Conservation (phyloP, 2,113 vertebrate genomes). For the Chionis minor region DNA sequence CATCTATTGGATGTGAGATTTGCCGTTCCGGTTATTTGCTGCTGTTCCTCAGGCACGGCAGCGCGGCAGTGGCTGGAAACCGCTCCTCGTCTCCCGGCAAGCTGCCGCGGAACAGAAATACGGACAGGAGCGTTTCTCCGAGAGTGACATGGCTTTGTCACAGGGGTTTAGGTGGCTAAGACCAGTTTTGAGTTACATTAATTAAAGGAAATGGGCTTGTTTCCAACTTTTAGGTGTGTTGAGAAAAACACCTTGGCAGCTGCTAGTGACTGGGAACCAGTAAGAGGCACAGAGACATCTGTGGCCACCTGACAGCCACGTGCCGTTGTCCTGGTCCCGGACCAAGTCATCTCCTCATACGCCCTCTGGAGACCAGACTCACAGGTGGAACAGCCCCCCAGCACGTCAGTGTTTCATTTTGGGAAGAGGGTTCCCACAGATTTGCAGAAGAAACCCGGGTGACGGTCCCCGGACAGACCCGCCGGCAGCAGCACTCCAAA, state of each 20-base stretch:
- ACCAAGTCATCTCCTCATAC: neutral
- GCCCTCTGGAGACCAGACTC: neutral
- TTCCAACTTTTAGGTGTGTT: neutral
- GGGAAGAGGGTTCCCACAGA: neutral
- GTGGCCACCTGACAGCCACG: neutral
- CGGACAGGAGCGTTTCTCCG: neutral
- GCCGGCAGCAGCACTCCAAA: accelerated
- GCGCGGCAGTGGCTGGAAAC: neutral
- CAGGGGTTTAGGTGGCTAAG: neutral
- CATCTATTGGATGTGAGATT: too few species aligned
- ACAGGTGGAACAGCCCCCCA: neutral
- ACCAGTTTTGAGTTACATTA: neutral
- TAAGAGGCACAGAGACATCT: neutral
- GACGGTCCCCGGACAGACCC: neutral
- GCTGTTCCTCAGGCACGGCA: neutral
- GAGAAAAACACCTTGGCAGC: neutral
- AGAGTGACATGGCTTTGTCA: neutral
- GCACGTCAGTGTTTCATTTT: accelerated
- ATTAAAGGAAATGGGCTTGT: neutral
- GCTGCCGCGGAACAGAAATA: neutral
- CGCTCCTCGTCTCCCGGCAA: neutral
- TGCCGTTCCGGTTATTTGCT: neutral
- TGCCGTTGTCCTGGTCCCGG: accelerated
- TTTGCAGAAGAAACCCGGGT: neutral
- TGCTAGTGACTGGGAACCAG: neutral